Base-by-base conservation (phyloP, 2,797 vertebrate genomes). In the Alosa sapidissima region DNA sequence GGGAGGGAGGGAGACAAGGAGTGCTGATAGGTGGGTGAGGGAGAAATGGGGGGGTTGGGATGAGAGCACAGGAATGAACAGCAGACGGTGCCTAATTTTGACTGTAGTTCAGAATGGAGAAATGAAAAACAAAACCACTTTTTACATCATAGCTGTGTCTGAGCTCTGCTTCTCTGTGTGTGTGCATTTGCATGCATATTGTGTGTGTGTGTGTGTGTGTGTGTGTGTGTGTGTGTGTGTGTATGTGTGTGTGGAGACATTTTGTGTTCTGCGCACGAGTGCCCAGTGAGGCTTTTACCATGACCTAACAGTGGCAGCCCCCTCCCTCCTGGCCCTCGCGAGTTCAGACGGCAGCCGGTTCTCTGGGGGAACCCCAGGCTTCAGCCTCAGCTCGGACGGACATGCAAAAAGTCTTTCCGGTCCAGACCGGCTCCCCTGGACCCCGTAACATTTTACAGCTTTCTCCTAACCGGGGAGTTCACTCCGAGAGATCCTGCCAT, bases 381-480 rank as follows among this genome's bases (percentile, higher is more conserved):
- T 24, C 58, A 19, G 21, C n/a, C 65, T 41, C 10, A 45, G 68
- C 68, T 45, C 6, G 68, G 68, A 75, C 68, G 36, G 13, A 75
- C 68, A 75, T 14, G 36, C 68, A 19, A 75, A 75, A 75, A 45
- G 33, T 89, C 89, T 90, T 91, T 85, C 91, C 85, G 48, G 85
- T 87, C 92, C 86, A 81, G 89, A 92, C 89, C 85, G 85, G 14
- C 90, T 93, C 93, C 92, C 92, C 54, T 16, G 83, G 91, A 93
- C 85, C 92, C 82, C 88, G 90, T 92, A 91, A 95, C 47, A 9
- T 89, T 94, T 94, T 90, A 93, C 88, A 85, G 87, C 89, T 81
- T 91, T 90, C 89, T 91, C 90, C 92, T 91, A 89, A 89, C 88
- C 92, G 91, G 92, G 91, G 83, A 84, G 68, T 75, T 89, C 88